phyloP scores from a whole-genome alignment of 2,113 vertebrate genomes.

The Menura novaehollandiae region DNA sequence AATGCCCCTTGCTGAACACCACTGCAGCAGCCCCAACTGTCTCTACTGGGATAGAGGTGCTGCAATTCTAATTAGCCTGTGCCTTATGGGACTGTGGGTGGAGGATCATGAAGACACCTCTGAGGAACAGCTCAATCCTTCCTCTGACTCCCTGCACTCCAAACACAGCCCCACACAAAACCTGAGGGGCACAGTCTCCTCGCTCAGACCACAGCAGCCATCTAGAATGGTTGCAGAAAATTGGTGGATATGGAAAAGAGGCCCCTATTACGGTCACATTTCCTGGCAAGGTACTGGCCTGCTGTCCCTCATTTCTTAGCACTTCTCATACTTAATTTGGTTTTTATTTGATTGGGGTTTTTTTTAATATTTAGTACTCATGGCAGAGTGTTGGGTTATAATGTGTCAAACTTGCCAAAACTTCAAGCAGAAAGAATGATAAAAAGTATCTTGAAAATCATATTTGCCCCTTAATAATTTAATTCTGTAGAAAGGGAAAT shows the following conservation, averaged over 20 bases:
- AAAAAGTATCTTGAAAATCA: slow-evolving; percentile 43
- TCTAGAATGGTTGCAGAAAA: not conserved
- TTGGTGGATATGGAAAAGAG: not conserved
- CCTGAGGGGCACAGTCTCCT: not conserved
- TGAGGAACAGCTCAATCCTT: not conserved
- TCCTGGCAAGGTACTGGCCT: not conserved
- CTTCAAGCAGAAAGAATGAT: slow-evolving; percentile 37
- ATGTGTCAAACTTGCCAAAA: slow-evolving; percentile 41
- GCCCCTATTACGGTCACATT: accelerated
- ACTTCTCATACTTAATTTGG: not conserved
- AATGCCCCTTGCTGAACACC: not conserved
- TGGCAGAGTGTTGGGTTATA: not conserved
- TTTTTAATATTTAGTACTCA: slow-evolving; percentile 26
- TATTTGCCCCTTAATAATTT: slow-evolving; percentile 53
- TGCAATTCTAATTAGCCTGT: not conserved
- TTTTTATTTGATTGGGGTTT: not conserved
- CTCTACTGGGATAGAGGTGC: not conserved
- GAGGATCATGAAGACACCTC: not conserved
- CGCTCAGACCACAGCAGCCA: not conserved
- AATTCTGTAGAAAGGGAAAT: slow-evolving; percentile 57
- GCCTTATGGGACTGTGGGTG: not conserved
- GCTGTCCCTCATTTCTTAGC: not conserved
- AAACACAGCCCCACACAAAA: accelerated
- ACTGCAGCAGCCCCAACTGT: not conserved
- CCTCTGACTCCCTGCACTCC: not conserved